Evolutionary conservation across 2,888 invertebrate species (phyloP).

Genomic region (Calliphora vomitoria): DNA sequence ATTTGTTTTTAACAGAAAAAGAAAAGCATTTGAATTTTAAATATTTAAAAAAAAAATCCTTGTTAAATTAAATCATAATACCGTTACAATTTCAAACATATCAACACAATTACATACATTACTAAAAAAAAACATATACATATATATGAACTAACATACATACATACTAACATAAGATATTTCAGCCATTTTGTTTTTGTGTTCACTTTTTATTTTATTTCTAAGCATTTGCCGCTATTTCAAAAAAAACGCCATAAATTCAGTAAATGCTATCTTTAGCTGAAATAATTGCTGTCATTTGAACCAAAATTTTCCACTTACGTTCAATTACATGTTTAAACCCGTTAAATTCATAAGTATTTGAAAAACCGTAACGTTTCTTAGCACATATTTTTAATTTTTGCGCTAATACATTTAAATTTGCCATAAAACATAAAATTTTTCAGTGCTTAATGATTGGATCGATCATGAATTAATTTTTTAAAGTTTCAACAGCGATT

Average conservation of each 20-base stretch:
- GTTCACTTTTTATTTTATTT: background rate
- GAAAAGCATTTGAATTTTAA: slow-evolving; percentile 67
- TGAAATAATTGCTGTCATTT: slow-evolving; percentile 29
- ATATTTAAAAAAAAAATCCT: slow-evolving; percentile 55
- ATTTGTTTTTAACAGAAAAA: slow-evolving; percentile 76
- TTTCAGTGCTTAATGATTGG: slow-evolving; percentile 27
- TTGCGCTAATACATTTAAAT: background rate
- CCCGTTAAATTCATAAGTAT: slow-evolving; percentile 13
- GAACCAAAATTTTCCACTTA: background rate
- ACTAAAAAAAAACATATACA: background rate
- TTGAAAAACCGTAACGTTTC: background rate
- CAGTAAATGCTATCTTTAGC: background rate
- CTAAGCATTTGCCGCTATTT: slow-evolving; percentile 15
- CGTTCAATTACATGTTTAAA: background rate
- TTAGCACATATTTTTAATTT: slow-evolving; percentile 25
- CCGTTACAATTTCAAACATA: slow-evolving; percentile 41
- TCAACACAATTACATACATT: slow-evolving; percentile 11
- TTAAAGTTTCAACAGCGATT: background rate
- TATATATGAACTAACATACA: slow-evolving; percentile 4
- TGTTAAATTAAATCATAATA: slow-evolving; percentile 57
- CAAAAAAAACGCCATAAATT: background rate
- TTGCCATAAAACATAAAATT: slow-evolving; percentile 4
- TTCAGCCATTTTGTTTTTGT: slow-evolving; percentile 34
- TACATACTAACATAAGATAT: slow-evolving; percentile 28
- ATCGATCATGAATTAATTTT: slow-evolving; percentile 26